Evolutionary conservation across 2,888 invertebrate species (phyloP), one percentile per base, ranked within the genome.

Genomic region (Agrotis exclamationis): DNA sequence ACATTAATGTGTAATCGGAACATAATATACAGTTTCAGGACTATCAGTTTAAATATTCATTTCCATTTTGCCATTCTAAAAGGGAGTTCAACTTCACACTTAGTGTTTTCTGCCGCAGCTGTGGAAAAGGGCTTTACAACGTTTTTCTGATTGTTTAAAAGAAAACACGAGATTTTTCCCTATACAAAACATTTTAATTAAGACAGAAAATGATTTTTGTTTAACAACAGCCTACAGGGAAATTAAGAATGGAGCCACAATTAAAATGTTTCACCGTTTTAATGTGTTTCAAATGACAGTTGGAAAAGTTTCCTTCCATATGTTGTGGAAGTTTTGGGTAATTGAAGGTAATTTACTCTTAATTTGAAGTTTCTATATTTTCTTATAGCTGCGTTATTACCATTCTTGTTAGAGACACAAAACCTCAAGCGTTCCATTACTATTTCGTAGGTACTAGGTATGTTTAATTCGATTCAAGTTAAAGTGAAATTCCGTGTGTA

Each of bases 241-340:
- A 68, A 65, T 69, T 74, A 76, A 72, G 71, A 80, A 76, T 74
- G 69, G 56, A 72, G 53, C 54, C 66, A 75, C 72, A 86, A 83
- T 83, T 86, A 65, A 80, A 73, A 79, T 76, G 73, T 66, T 74
- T 79, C 79, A 58, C 24, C 57, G 67, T 83, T 78, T 77, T 79
- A 76, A 86, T 79, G 84, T 79, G 71, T 80, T 78, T 69, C 62
- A 77, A 86, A 86, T 83, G 78, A 79, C 79, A 84, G 80, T 86
- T 85, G 66, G 54, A 50, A 81, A 79, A 84, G 71, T 84, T 81
- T 79, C 54, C 51, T 68, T 75, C 59, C 65, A 57, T 73, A 65
- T 69, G 33, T 76, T 62, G 58, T 50, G 44, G 45, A 82, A 79
- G 56, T 82, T 80, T 69, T 63, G 57, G 66, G 70, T 67, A 76